Evolutionary conservation across 1,140 invertebrate genomes (phyloP).

Genomic region (Teleogryllus occipitalis): DNA sequence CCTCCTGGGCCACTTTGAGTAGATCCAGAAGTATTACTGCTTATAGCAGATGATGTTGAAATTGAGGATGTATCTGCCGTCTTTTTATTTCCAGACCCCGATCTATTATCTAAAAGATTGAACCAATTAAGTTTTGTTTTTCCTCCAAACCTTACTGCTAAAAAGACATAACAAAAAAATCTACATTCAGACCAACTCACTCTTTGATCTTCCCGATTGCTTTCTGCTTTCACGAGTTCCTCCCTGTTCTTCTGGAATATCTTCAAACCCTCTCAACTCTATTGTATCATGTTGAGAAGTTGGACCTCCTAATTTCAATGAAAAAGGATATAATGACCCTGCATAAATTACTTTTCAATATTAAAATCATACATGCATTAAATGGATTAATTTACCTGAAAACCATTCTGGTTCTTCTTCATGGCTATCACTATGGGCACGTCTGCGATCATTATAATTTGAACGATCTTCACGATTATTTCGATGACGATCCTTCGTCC

Average conservation of each 20-base stretch:
- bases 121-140: no score
- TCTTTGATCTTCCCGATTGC: slow-evolving; percentile 13
- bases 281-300: slow-evolving; percentile 88
- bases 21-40: slow-evolving; percentile 9
- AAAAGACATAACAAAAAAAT: background rate
- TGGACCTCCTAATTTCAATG: slow-evolving; percentile 59
- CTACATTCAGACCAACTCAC: background rate
- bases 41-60: background rate
- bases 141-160: background rate
- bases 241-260: slow-evolving; percentile 44
- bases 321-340: slow-evolving; percentile 10
- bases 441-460: slow-evolving; percentile 34
- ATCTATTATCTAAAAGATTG: background rate
- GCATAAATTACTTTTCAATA: no score
- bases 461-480: slow-evolving; percentile 33
- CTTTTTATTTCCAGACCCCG: background rate
- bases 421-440: slow-evolving; percentile 31
- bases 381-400: slow-evolving; percentile 28
- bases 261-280: slow-evolving; percentile 84
- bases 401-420: slow-evolving; percentile 58
- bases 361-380: no score
- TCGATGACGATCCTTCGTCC: slow-evolving; percentile 36
- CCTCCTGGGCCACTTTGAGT: background rate
- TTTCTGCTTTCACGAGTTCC: slow-evolving; percentile 28
- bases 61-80: background rate